Evolutionary conservation across 2,888 invertebrate species (phyloP), one percentile per base, ranked within the genome.

Genomic region (Synanthedon andrenaeformis): DNA sequence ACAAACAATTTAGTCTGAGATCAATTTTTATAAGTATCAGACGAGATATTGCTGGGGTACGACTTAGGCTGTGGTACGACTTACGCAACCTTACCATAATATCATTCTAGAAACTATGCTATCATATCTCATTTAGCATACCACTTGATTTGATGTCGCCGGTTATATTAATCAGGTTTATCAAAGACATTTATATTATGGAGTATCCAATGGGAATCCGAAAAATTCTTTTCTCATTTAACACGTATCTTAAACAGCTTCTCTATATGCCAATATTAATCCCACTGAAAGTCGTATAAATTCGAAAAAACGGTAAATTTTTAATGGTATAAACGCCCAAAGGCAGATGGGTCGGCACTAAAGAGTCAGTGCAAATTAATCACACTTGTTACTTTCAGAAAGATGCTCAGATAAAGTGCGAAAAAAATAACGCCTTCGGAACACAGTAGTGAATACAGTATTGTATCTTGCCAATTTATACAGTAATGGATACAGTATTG

Each of bases 371-470:
- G 61, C 62, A 58, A 72, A 82, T 84, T 83, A 82, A 84, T 85
- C 83, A 83, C 77, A 68, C 78, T 75, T 80, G 82, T 82, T 79
- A 73, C 70, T 64, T 65, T 58, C 45, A 62, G 14, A 45, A 62
- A 79, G 85, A 85, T 85, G 67, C 62, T 56, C 69, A 69, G 85
- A 85, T 85, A 84, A 77, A 70, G 69, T 58, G 69, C 76, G 77
- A 45, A 45, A 80, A n/a, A 79, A 79, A 81, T 82, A 79, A 79
- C 77, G 76, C 79, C 77, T 70, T 61, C 57, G 45, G 45, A 13
- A 45, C n/a, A 13, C 45, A 45, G 45, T 45, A 45, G n/a, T 10
- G 45, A 45, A n/a, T 35, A 45, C 45, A 45, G 45, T 13, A 45
- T 35, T 35, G 8, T 2, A 35, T 8, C 6, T 35, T 35, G 8